These are phyloP conservation scores for Heliothis subflexa DNA, from an alignment of 1,140 invertebrate species.

Conservation along the genomic window DNA sequence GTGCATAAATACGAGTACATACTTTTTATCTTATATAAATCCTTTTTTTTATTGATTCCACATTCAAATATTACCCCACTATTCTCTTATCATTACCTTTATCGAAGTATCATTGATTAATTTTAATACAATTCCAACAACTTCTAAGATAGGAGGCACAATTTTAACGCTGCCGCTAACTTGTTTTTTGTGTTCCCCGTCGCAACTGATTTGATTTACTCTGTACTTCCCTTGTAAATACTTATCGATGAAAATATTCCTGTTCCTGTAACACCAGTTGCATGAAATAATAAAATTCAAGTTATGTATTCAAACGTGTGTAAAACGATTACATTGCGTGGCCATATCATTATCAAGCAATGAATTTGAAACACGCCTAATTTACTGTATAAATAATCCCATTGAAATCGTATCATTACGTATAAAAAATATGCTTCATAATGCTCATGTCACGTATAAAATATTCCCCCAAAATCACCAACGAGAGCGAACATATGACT, in stretches of 20 bases:
- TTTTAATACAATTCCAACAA: background rate
- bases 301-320: no score
- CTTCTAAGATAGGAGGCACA: background rate
- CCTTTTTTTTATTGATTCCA: no score
- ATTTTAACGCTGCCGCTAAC: background rate
- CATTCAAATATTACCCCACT: no score
- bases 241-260: background rate
- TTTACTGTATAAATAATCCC: no score
- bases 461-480: conserved; percentile 9
- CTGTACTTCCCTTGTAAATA: background rate
- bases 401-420: background rate
- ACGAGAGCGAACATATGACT: conserved; percentile 9
- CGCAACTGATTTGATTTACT: conserved; percentile 3
- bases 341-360: background rate
- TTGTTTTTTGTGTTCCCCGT: background rate
- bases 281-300: no score
- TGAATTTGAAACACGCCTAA: no score
- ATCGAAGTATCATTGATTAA: no score
- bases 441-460: conserved; percentile 1
- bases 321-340: background rate
- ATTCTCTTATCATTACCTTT: no score
- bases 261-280: background rate
- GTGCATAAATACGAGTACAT: no score
- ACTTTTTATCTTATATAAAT: no score
- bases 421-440: conserved; percentile 24